Evolutionary conservation across 30 jellyfish, hydroid and myxozoan genomes (phyloP).

Genomic region (Aurelia aurita): DNA sequence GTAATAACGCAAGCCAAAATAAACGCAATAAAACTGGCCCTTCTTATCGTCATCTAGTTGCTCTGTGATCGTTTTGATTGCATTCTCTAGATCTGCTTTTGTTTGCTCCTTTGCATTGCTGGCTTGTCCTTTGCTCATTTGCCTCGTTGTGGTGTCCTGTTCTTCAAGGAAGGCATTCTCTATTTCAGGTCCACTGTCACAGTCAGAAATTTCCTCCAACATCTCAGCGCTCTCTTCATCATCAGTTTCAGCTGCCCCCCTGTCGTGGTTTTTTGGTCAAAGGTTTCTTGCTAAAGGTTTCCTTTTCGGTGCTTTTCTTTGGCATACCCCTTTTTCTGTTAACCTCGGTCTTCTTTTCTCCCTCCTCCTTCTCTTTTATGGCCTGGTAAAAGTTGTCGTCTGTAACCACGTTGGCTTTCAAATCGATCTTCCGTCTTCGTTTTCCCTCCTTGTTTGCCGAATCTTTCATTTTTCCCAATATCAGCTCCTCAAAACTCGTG

Average conservation of each 20-base stretch:
- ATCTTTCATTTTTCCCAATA: slow-evolving; percentile 16
- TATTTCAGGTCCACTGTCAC: not conserved
- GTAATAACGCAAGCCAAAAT: not conserved
- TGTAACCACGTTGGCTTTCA: slow-evolving; percentile 20
- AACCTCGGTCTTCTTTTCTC: not conserved
- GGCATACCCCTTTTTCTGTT: slow-evolving; percentile 6
- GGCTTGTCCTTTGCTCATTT: not conserved
- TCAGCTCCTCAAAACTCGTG: slow-evolving; percentile 21
- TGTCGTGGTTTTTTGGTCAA: not conserved
- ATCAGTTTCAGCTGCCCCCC: not conserved
- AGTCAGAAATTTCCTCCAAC: not conserved
- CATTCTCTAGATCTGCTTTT: not conserved
- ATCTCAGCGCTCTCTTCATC: not conserved
- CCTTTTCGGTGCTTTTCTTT: not conserved
- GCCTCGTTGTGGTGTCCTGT: too few relatives aligned
- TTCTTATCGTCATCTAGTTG: slow-evolving; percentile 2
- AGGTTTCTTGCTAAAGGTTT: not conserved
- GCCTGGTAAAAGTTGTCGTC: slow-evolving; percentile 17
- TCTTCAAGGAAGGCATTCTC: not conserved
- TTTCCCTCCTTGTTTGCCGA: not conserved
- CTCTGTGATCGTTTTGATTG: not conserved
- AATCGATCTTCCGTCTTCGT: slow-evolving; percentile 11
- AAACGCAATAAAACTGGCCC: not conserved
- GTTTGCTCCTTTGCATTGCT: not conserved
- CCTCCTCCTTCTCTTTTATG: slow-evolving; percentile 14